Evolutionary conservation across 2,113 vertebrate species (phyloP).

Genomic region (Caracal caracal): DNA sequence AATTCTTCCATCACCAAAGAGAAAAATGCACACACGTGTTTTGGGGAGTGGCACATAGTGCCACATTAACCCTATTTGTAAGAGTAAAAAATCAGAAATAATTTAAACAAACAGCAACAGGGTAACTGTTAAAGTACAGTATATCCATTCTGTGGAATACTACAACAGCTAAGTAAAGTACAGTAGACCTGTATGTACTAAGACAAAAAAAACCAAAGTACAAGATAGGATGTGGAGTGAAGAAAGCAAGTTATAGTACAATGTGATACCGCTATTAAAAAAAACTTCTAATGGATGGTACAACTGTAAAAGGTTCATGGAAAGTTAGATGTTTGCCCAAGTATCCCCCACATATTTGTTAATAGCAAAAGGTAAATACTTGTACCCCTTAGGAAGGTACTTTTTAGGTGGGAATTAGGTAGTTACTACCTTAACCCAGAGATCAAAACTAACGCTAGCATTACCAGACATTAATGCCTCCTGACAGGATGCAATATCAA

Average conservation of each 20-base stretch:
- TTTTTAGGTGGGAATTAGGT: background rate
- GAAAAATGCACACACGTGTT: background rate
- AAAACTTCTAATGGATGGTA: background rate
- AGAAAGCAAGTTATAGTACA: background rate
- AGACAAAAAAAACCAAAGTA: background rate
- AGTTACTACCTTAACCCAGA: background rate
- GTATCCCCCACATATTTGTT: background rate
- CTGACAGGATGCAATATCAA: background rate
- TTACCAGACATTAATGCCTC: background rate
- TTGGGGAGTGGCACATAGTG: background rate
- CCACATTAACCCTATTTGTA: background rate
- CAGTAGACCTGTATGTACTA: background rate
- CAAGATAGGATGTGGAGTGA: background rate
- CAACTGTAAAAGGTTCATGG: background rate
- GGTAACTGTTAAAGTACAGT: background rate
- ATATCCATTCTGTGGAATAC: background rate
- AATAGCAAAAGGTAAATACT: background rate
- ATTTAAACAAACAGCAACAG: constrained; percentile 12
- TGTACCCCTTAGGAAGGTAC: background rate
- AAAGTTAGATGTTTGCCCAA: background rate
- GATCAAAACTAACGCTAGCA: background rate
- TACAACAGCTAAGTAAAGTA: background rate
- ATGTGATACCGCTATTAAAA: background rate
- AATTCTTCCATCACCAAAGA: background rate
- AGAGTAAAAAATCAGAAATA: background rate